phyloP scores from a whole-genome alignment of 2,888 invertebrate genomes.

The Drosophila eohydei region DNA sequence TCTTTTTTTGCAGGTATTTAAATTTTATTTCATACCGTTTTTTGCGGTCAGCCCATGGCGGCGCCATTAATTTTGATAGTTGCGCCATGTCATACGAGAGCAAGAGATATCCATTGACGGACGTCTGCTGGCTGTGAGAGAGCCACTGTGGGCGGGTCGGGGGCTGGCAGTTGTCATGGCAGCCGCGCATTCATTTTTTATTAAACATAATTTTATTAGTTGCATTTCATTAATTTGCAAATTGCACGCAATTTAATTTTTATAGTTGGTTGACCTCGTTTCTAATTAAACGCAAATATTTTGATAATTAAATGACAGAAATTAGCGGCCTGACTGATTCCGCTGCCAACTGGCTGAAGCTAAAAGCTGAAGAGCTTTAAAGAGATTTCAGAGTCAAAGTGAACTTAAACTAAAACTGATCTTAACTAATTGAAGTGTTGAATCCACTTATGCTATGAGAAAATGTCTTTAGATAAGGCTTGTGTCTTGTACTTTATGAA shows the following conservation, averaged over 20 bases:
- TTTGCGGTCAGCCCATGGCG: slow-evolving; percentile 49
- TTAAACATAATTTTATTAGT: slow-evolving; percentile 78
- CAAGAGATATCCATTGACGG: slow-evolving; percentile 72
- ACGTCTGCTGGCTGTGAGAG: slow-evolving; percentile 17
- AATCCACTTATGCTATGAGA: no score
- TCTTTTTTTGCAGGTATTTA: slow-evolving; percentile 60
- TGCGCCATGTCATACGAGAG: slow-evolving; percentile 56
- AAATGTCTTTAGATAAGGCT: no score
- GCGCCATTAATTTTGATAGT: slow-evolving; percentile 79
- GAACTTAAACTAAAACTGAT: not conserved
- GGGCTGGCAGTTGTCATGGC: slow-evolving; percentile 58
- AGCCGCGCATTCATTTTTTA: slow-evolving; percentile 22
- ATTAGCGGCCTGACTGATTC: slow-evolving; percentile 46
- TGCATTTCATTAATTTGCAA: slow-evolving; percentile 75
- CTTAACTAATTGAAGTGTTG: no score
- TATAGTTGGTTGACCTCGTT: slow-evolving; percentile 74
- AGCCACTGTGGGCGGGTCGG: not conserved
- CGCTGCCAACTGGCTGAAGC: not conserved
- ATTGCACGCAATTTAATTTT: slow-evolving; percentile 75
- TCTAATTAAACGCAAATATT: slow-evolving; percentile 78
- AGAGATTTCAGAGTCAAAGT: not conserved
- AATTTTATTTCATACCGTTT: slow-evolving; percentile 65
- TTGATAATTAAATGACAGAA: slow-evolving; percentile 68
- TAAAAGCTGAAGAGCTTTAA: slow-evolving; percentile 5
- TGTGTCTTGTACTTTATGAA: no score